Conservation (phyloP, 2,888 invertebrate genomes). For the Parasteatoda lunata region DNA sequence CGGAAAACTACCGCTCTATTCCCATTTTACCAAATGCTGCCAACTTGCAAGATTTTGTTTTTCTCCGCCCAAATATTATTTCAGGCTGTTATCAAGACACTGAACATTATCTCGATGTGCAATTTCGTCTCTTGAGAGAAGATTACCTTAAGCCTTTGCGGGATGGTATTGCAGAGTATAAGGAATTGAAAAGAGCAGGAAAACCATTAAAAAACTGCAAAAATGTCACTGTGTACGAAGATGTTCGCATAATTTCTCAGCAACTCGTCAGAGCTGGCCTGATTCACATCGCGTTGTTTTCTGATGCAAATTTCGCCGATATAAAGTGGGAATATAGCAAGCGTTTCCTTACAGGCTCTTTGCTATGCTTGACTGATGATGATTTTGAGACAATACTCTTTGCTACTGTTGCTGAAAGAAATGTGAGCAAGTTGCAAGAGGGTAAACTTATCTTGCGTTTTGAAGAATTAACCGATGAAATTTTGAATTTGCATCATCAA, state of each 20-base stretch:
- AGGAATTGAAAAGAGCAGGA: slow-evolving; percentile 69
- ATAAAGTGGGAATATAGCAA: slow-evolving; percentile 77
- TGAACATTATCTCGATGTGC: slow-evolving; percentile 85
- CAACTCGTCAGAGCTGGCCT: slow-evolving; percentile 71
- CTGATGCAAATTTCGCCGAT: slow-evolving; percentile 36
- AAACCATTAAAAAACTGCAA: slow-evolving; percentile 68
- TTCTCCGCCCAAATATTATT: slow-evolving; percentile 79
- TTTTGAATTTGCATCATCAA: slow-evolving; percentile 12
- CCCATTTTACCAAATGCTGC: slow-evolving; percentile 39
- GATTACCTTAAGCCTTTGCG: slow-evolving; percentile 85
- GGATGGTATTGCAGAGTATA: slow-evolving; percentile 79
- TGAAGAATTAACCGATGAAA: slow-evolving; percentile 42
- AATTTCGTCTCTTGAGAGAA: slow-evolving; percentile 85
- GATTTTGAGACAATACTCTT: slow-evolving; percentile 82
- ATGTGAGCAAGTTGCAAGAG: slow-evolving; percentile 76
- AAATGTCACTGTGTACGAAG: slow-evolving; percentile 71
- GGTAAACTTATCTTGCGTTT: slow-evolving; percentile 76
- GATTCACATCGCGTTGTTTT: slow-evolving; percentile 63
- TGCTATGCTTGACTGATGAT: slow-evolving; percentile 83
- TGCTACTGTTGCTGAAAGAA: slow-evolving; percentile 81
- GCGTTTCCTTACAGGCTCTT: slow-evolving; percentile 82
- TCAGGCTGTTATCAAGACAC: slow-evolving; percentile 80
- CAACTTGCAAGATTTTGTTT: slow-evolving; percentile 70
- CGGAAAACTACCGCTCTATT: slow-evolving; percentile 38
- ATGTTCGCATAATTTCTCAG: slow-evolving; percentile 71